Conservation (phyloP, 2,797 vertebrate species). For the Sylvia borin region DNA sequence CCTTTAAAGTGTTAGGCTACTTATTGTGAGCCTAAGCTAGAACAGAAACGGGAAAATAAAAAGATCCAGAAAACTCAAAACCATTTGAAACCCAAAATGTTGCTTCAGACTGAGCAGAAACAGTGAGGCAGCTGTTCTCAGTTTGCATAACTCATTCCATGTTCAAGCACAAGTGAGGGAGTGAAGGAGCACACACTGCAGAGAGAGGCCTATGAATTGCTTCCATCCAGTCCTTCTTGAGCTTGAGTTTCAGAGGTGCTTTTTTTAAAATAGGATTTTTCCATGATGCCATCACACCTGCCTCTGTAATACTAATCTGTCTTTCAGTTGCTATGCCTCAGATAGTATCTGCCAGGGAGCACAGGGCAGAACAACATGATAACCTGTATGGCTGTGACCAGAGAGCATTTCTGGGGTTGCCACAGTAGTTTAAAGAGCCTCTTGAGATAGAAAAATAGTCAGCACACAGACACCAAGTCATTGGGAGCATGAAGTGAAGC, state of each 20-base stretch:
- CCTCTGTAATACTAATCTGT: background rate
- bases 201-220: background rate
- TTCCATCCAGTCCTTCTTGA: background rate
- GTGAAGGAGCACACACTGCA: background rate
- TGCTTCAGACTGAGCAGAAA: constrained; percentile 13
- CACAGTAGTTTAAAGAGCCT: background rate
- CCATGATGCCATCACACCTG: background rate
- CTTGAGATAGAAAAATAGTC: background rate
- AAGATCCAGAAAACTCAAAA: background rate
- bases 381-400: background rate
- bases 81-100: constrained; percentile 5
- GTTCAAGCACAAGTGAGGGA: background rate
- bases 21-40: background rate
- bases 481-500: background rate
- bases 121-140: constrained; percentile 24
- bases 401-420: background rate
- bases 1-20: background rate
- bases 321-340: background rate
- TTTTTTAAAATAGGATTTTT: background rate
- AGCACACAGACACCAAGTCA: background rate
- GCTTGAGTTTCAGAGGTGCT: background rate
- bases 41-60: background rate
- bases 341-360: background rate
- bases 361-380: background rate
- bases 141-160: constrained; percentile 37